Base-by-base conservation (phyloP, 2,888 invertebrate species). In the Hetaerina titia region DNA sequence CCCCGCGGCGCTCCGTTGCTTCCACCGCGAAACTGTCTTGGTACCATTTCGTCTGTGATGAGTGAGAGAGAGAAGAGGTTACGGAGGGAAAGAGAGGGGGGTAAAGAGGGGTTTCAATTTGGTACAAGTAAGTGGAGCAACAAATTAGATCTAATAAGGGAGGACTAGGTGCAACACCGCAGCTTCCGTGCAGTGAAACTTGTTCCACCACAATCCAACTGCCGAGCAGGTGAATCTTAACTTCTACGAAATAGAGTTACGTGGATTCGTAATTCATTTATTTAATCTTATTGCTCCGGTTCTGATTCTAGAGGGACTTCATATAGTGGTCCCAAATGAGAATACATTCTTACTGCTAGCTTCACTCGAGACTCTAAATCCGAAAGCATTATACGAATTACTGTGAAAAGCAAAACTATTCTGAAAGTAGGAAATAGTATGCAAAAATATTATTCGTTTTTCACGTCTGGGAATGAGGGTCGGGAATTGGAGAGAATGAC, bases 21-120 rank as follows among this genome's bases (percentile, higher is more conserved):
- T 97, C 97, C 96, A 98, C 96, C 0, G 97, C 97, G 96, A 98
- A 98, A 95, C 98, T 98, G 96, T 98, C 98, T 96, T 98, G 98
- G 96, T 98, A 98, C 98, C 98, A 98, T 22, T 98, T 97, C 92
- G 98, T 98, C 98, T 98, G 97, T 57, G 96, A 96, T 2, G 63
- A n/a, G 58, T 56, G 57, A 57, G 57, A 89, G 15, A 58, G 89
- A 89, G n/a, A 56, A 45, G 25, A 15, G 31, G 88, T 15, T 17
- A 58, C 17, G 13, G 15, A 45, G 89, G 22, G 19, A 58, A n/a
- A 57, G 89, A 31, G 57, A 4, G 25, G 19, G 17, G n/a, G 89
- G 13, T 13, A 81, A 31, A 31, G 13, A 31, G 15, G 81, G 2
- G 81, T 81, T 81, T 81, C 81, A 81, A 81, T 81, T 81, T 81